Percentiles rank a stretch among this genome's conserved stretches.
phyloP scores from a whole-genome alignment of 2,113 vertebrate species.

The Larimichthys polyactis region DNA sequence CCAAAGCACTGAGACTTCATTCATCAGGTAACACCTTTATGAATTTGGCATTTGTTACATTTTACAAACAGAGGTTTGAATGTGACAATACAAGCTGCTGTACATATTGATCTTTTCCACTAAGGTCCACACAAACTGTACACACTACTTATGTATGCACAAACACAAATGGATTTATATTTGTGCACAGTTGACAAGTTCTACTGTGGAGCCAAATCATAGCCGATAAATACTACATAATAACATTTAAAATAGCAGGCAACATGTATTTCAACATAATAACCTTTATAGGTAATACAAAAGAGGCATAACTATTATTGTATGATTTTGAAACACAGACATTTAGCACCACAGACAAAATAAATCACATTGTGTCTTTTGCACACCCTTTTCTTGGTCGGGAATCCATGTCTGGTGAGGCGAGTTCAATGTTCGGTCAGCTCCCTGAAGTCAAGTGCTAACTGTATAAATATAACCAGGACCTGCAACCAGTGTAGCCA shows the following conservation, averaged over 20 bases:
- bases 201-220: neutral
- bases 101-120: neutral
- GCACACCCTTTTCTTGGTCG: slow-evolving; percentile 1
- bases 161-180: slow-evolving; percentile 14
- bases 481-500: slow-evolving; percentile 16
- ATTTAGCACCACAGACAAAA: slow-evolving; percentile 8
- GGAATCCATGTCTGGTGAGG: neutral
- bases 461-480: slow-evolving; percentile 21
- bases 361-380: slow-evolving; percentile 5
- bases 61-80: slow-evolving; percentile 5
- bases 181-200: slow-evolving; percentile 21
- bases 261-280: slow-evolving; percentile 1
- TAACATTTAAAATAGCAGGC: neutral
- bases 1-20: neutral
- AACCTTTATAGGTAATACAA: neutral
- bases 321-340: neutral
- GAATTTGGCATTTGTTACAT: neutral
- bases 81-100: neutral
- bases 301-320: neutral
- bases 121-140: neutral
- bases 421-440: slow-evolving; percentile 35
- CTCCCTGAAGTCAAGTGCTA: slow-evolving; percentile 33
- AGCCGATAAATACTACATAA: neutral
- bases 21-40: slow-evolving; percentile 17
- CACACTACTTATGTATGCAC: slow-evolving; percentile 4